Conservation (phyloP, 2,888 invertebrate genomes). For the Pachliopta kotzebuea region DNA sequence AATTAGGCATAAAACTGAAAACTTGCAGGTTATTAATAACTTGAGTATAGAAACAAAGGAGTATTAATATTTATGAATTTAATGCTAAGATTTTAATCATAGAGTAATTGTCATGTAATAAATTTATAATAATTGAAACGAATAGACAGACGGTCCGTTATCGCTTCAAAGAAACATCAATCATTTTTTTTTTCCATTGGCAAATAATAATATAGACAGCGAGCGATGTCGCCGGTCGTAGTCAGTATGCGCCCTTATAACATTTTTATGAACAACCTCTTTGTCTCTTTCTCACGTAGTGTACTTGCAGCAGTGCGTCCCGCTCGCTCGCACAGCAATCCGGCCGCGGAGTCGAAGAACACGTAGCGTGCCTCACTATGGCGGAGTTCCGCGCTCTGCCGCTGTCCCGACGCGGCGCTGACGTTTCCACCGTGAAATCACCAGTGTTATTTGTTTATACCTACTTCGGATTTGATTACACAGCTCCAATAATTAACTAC, state of each 20-base stretch:
- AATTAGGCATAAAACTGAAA: too few relatives aligned
- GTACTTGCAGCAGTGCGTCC: conserved; percentile 38
- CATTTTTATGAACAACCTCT: conserved; percentile 59
- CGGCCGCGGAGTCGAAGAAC: conserved; percentile 58
- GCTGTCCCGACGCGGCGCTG: conserved; percentile 76
- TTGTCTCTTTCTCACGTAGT: conserved; percentile 40
- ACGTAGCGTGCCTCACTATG: conserved; percentile 62
- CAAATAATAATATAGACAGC: conserved; percentile 52
- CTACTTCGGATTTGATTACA: conserved; percentile 63
- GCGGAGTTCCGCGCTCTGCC: conserved; percentile 71
- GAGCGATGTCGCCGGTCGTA: conserved; percentile 45
- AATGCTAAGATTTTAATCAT: background rate
- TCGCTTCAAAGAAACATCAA: conserved; percentile 52
- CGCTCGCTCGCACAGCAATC: conserved; percentile 52
- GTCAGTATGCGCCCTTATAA: conserved; percentile 61
- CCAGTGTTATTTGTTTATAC: conserved; percentile 75
- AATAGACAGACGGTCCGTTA: conserved; percentile 55
- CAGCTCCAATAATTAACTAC: conserved; percentile 53
- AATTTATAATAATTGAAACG: conserved; percentile 58
- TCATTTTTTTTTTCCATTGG: conserved; percentile 59
- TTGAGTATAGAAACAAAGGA: too few relatives aligned
- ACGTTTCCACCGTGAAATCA: conserved; percentile 71
- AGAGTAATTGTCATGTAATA: conserved; percentile 50
- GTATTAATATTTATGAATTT: too few relatives aligned
- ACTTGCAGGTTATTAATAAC: too few relatives aligned